phyloP scores from a whole-genome alignment of 2,113 vertebrate genomes.

The Synchiropus splendidus region DNA sequence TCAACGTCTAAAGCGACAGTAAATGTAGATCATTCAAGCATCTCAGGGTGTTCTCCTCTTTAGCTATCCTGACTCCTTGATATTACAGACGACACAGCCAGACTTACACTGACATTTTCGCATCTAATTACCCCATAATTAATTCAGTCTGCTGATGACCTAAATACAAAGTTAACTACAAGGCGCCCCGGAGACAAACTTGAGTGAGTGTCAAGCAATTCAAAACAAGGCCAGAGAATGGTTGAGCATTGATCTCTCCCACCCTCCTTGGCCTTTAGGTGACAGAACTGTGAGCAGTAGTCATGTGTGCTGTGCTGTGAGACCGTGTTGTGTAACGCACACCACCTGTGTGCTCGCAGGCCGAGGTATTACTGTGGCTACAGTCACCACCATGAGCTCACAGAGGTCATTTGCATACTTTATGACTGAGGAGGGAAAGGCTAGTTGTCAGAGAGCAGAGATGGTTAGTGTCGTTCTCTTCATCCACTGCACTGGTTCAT shows the following conservation, averaged over 20 bases:
- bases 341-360: conserved; percentile 35
- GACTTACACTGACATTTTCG: background rate
- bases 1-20: too few species aligned
- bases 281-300: conserved; percentile 14
- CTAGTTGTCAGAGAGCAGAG: background rate
- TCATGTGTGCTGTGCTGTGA: conserved; percentile 22
- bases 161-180: conserved; percentile 5
- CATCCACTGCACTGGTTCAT: conserved; percentile 1
- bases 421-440: conserved; percentile 36
- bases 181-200: background rate
- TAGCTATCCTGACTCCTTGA: too few species aligned
- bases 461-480: background rate
- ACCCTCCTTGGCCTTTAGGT: conserved; percentile 10
- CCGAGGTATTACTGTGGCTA: conserved; percentile 26
- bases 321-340: conserved; percentile 42
- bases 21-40: too few species aligned
- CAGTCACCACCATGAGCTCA: conserved; percentile 44
- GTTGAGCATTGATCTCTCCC: conserved; percentile 17
- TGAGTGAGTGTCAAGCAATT: background rate
- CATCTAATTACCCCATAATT: conserved; percentile 30
- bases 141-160: conserved; percentile 29
- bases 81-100: too few species aligned
- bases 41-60: too few species aligned
- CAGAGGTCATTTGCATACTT: conserved; percentile 63
- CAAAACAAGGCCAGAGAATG: conserved; percentile 9